Percentiles rank a stretch among this genome's conserved stretches.
phyloP scores from a whole-genome alignment of 2,888 invertebrate species.

The Vesta saturnalis region DNA sequence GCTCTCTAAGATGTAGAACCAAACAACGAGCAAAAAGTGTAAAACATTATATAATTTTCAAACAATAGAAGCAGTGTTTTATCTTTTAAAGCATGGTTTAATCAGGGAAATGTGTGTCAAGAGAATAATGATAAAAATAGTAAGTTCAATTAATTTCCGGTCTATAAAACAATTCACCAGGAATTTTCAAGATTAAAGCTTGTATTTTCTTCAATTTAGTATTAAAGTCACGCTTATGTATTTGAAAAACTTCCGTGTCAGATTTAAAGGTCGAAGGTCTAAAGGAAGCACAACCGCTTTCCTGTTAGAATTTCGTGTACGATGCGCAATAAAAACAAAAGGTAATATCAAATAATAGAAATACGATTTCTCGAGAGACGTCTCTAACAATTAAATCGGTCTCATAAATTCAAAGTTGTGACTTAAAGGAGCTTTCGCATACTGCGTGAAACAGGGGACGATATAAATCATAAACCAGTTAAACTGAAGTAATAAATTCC shows the following conservation, averaged over 20 bases:
- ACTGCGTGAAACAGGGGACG: constrained; percentile 32
- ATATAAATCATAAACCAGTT: constrained; percentile 31
- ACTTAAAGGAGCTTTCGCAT: constrained; percentile 27
- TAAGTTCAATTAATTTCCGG: background rate
- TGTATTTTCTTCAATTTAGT: background rate
- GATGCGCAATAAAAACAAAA: background rate
- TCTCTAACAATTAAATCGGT: constrained; percentile 27
- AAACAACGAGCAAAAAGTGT: background rate
- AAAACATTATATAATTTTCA: background rate
- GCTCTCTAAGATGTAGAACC: background rate
- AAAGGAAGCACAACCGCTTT: background rate
- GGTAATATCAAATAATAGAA: constrained; percentile 1
- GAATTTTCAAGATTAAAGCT: background rate
- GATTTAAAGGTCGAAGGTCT: background rate
- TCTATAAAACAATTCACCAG: background rate
- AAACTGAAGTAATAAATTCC: constrained; percentile 31
- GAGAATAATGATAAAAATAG: background rate
- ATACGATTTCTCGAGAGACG: background rate
- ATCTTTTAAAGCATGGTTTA: background rate
- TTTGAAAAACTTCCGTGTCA: background rate
- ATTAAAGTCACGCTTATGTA: background rate
- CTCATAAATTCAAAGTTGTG: constrained; percentile 30
- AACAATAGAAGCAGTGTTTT: background rate
- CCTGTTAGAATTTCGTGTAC: background rate
- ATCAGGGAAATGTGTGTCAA: background rate